Conservation (phyloP, 2,797 vertebrate genomes). For the Carcharodon carcharias region DNA sequence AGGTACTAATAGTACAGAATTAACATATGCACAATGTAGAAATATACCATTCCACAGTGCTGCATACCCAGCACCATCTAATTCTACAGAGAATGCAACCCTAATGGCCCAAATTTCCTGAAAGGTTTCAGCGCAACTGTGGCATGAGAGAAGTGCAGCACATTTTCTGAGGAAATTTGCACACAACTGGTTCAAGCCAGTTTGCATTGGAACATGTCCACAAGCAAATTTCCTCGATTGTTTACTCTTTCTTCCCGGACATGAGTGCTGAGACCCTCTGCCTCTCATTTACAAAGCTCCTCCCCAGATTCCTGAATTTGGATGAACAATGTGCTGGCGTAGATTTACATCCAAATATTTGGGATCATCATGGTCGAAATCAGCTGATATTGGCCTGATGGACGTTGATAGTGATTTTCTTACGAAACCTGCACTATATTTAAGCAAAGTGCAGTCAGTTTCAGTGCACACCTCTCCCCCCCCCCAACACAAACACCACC, state of each 20-base stretch:
- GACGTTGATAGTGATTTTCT: background rate
- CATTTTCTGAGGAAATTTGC: background rate
- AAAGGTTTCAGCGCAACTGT: background rate
- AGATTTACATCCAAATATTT: background rate
- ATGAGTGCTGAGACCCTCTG: background rate
- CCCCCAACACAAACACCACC: background rate
- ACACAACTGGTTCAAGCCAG: background rate
- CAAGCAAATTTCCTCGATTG: background rate
- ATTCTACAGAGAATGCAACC: background rate
- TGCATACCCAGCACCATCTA: background rate
- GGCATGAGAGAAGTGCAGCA: background rate
- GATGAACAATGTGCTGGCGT: background rate
- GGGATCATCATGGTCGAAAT: background rate
- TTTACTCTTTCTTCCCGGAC: background rate
- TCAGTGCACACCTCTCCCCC: background rate
- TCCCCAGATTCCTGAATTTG: background rate
- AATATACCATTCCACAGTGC: background rate
- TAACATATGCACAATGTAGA: background rate
- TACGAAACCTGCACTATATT: background rate
- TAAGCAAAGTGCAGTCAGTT: background rate
- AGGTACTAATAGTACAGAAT: background rate
- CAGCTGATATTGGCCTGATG: background rate
- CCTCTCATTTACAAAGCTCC: background rate
- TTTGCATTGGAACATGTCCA: background rate
- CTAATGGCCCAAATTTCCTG: background rate